Percentiles rank a stretch among this genome's conserved stretches.
Evolutionary conservation across 2,113 vertebrate species (phyloP).

Genomic region (Oncorhynchus masou): DNA sequence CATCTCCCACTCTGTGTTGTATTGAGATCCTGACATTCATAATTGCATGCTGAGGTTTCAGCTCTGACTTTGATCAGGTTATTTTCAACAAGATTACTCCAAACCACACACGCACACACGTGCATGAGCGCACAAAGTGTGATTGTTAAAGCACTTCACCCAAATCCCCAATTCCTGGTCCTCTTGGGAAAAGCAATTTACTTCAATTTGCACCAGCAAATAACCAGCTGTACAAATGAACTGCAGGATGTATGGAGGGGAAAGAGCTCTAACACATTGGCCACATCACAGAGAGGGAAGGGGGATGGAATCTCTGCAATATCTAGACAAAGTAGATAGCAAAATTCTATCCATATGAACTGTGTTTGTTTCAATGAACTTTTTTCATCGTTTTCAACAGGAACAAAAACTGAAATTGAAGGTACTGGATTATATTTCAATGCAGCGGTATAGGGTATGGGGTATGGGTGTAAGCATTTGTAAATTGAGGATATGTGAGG

Average conservation of each 20-base stretch:
- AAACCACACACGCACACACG: background rate
- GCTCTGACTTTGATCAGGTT: constrained; percentile 17
- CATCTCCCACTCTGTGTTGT: constrained; percentile 11
- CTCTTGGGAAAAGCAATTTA: constrained; percentile 38
- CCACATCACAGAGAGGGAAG: constrained; percentile 19
- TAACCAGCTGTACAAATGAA: constrained; percentile 52
- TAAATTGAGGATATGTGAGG: background rate
- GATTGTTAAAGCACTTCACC: constrained; percentile 29
- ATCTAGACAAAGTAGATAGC: background rate
- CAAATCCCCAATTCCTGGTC: constrained; percentile 27
- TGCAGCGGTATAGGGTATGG: too few species aligned
- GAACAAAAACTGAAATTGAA: background rate
- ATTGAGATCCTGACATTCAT: background rate
- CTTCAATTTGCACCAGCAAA: constrained; percentile 32
- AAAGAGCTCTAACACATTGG: constrained; percentile 22
- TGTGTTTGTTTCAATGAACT: background rate
- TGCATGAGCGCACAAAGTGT: background rate
- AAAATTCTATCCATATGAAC: background rate
- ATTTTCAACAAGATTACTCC: constrained; percentile 21
- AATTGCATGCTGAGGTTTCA: constrained; percentile 7
- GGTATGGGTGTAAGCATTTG: background rate
- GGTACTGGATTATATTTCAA: background rate
- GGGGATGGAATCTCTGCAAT: background rate
- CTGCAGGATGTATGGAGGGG: constrained; percentile 41
- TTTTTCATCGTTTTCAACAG: background rate